Conservation (phyloP, 1,140 invertebrate genomes). For the Drosophila guanche region DNA sequence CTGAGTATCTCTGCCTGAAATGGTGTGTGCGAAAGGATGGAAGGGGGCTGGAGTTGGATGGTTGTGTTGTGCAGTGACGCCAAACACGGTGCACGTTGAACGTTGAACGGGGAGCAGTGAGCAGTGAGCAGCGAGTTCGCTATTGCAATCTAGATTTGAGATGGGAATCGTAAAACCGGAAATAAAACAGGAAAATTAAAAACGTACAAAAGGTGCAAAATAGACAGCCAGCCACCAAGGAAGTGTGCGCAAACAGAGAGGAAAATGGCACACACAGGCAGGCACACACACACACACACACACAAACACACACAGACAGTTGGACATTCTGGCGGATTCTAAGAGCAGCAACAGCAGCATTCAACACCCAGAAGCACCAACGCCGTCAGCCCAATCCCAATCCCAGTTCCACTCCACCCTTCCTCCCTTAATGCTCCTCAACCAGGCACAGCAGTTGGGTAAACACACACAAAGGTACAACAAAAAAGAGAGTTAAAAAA, state of each 20-base stretch:
- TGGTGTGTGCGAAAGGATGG: no score
- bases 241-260: conserved; percentile 71
- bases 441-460: conserved; percentile 51
- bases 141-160: conserved; percentile 80
- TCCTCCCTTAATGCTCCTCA: conserved; percentile 1
- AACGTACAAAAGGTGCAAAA: conserved; percentile 83
- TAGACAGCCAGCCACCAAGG: conserved; percentile 43
- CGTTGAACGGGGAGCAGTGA: background rate
- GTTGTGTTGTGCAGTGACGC: conserved; percentile 7
- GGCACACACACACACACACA: background rate
- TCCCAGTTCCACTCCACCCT: background rate
- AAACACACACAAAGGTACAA: conserved; percentile 55
- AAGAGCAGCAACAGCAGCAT: conserved; percentile 50
- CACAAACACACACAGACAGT: conserved; percentile 41
- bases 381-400: no score
- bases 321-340: conserved; percentile 42
- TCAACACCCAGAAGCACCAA: conserved; percentile 9
- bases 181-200: conserved; percentile 84
- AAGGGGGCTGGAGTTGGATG: background rate
- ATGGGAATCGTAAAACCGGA: conserved; percentile 83
- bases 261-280: conserved; percentile 29
- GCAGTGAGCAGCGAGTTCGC: conserved; percentile 12
- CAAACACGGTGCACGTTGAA: no score
- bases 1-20: no score
- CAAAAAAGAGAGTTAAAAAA: conserved; percentile 30